These are phyloP conservation scores for Drosophila sechellia DNA, from an alignment of 1,140 invertebrate species.

Conservation along the genomic window DNA sequence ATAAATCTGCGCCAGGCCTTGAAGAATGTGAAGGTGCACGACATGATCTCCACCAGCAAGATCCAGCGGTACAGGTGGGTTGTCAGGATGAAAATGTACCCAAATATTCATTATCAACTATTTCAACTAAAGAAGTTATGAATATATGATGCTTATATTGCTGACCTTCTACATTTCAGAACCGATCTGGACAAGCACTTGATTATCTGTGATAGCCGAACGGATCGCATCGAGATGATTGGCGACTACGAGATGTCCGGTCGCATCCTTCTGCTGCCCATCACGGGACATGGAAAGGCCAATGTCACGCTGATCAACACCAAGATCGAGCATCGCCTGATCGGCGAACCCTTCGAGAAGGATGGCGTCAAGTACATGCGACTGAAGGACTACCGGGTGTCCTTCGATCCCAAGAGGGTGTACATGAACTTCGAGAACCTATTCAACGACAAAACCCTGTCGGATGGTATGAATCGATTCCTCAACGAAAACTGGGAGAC, in stretches of 20 bases:
- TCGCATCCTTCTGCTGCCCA: slow-evolving; percentile 88
- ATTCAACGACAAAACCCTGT: slow-evolving; percentile 87
- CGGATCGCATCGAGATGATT: slow-evolving; percentile 86
- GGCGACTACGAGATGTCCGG: slow-evolving; percentile 89
- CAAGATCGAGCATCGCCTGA: slow-evolving; percentile 86
- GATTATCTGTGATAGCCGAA: slow-evolving; percentile 84
- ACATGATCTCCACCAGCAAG: slow-evolving; percentile 85
- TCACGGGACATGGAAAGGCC: slow-evolving; percentile 88
- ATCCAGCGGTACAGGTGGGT: slow-evolving; percentile 77
- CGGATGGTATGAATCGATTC: slow-evolving; percentile 87
- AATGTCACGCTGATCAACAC: slow-evolving; percentile 88
- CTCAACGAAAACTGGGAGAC: slow-evolving; percentile 88
- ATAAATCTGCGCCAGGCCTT: slow-evolving; percentile 86
- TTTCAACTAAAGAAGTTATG: too few species aligned
- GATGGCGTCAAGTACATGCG: slow-evolving; percentile 87
- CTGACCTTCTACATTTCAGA: slow-evolving; percentile 51
- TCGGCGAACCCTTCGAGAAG: slow-evolving; percentile 86
- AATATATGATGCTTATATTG: too few species aligned
- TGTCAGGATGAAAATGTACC: not conserved
- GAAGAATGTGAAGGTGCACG: slow-evolving; percentile 86
- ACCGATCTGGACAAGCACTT: slow-evolving; percentile 85
- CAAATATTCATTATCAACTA: too few species aligned
- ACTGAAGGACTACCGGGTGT: slow-evolving; percentile 86
- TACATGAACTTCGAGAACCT: slow-evolving; percentile 87
- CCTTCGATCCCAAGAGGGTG: slow-evolving; percentile 86